Conservation (phyloP, 92 coral and sea anemone species). For the Zoanthus solanderi region DNA sequence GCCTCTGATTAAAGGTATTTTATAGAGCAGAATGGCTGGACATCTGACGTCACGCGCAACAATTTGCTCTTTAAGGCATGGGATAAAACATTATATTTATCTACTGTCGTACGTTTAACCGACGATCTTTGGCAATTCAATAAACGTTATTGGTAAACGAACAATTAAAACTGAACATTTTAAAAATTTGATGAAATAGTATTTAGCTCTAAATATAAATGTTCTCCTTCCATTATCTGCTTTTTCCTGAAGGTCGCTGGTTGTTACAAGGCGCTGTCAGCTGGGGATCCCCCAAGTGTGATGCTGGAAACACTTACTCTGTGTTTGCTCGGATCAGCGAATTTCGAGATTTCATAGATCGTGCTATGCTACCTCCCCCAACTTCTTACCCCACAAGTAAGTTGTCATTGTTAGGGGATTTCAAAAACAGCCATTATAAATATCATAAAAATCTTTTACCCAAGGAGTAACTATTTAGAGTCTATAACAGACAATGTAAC, state of each 20-base stretch:
- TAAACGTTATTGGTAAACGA: no score
- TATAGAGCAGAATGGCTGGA: no score
- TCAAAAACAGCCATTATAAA: no score
- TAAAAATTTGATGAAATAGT: no score
- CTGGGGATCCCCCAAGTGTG: background rate
- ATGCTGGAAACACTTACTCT: background rate
- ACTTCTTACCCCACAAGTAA: conserved; percentile 35
- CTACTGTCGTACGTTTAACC: no score
- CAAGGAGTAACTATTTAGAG: background rate
- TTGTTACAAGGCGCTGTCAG: background rate
- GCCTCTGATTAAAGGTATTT: no score
- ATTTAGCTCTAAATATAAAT: no score
- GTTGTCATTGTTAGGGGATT: background rate
- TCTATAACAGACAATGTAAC: background rate
- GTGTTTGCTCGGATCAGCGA: conserved; percentile 47
- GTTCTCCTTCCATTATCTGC: background rate
- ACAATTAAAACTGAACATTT: no score
- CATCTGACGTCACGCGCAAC: no score
- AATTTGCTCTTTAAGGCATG: no score
- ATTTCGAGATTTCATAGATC: conserved; percentile 34
- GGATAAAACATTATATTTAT: no score
- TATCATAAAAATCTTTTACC: background rate
- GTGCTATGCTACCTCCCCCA: conserved; percentile 18
- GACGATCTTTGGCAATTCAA: no score
- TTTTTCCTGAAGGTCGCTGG: background rate